phyloP scores from a whole-genome alignment of 2,888 invertebrate species.

The Eristalinus aeneus region DNA sequence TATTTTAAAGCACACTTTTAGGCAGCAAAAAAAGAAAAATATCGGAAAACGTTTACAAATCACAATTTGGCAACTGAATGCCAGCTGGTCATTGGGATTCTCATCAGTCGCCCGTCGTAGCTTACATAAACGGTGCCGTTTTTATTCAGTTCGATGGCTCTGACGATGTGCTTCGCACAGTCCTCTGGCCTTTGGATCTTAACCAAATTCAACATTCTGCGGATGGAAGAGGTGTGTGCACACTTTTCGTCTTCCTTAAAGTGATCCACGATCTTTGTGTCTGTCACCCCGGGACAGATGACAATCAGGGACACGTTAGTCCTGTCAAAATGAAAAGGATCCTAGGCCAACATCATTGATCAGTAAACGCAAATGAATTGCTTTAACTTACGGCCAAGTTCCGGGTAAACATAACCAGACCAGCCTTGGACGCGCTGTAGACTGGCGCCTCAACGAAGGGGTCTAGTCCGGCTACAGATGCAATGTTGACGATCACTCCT shows the following conservation, averaged over 20 bases:
- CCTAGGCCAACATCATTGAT: conserved; percentile 50
- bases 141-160: not conserved
- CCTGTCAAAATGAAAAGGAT: conserved; percentile 69
- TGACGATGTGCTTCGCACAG: conserved; percentile 5
- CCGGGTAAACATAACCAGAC: conserved; percentile 79
- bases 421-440: conserved; percentile 79
- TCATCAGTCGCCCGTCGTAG: not conserved
- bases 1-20: not conserved
- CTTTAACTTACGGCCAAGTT: conserved; percentile 75
- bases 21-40: too few species aligned
- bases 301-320: conserved; percentile 74
- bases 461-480: conserved; percentile 77
- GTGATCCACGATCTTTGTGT: conserved; percentile 59
- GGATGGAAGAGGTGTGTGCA: not conserved
- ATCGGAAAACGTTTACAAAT: not conserved
- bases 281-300: conserved; percentile 74
- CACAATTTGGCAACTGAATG: not conserved
- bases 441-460: conserved; percentile 74
- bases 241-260: conserved; percentile 3
- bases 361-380: too few species aligned
- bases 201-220: not conserved
- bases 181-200: conserved; percentile 17
- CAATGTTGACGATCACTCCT: conserved; percentile 79
- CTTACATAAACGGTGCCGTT: not conserved
- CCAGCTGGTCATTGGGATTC: not conserved